Percentiles rank a stretch among this genome's conserved stretches.
These are phyloP conservation scores for Drosophila helvetica DNA, from an alignment of 2,888 invertebrate genomes.

Conservation along the genomic window DNA sequence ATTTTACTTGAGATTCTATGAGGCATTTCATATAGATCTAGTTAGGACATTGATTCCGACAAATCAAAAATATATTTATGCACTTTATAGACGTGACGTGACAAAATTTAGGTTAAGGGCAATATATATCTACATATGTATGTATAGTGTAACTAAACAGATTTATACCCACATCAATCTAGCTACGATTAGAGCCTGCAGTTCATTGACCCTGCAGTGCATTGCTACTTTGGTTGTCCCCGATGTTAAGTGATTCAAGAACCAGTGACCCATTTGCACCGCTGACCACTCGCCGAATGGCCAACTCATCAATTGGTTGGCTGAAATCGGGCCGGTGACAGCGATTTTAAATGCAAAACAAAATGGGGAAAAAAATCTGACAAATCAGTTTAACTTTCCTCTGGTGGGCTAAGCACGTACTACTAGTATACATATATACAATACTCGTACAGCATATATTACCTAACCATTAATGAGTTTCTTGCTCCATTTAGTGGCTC, in stretches of 20 bases:
- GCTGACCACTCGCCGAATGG: conserved; percentile 28
- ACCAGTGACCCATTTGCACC: conserved; percentile 29
- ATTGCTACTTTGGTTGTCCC: conserved; percentile 32
- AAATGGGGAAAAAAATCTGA: conserved; percentile 7
- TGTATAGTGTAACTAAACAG: no score
- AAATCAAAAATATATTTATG: no score
- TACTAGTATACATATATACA: neutral
- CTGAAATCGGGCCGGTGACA: conserved; percentile 28
- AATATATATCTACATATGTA: no score
- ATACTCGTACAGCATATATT: conserved; percentile 34
- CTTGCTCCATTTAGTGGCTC: conserved; percentile 69
- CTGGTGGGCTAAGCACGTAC: neutral
- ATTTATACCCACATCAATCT: no score
- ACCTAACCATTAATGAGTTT: conserved; percentile 74
- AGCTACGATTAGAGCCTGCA: neutral
- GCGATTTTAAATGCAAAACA: conserved; percentile 33
- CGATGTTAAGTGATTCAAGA: conserved; percentile 50
- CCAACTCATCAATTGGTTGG: conserved; percentile 45
- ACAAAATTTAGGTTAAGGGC: no score
- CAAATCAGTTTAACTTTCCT: conserved; percentile 49
- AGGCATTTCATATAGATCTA: no score
- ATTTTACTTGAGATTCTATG: no score
- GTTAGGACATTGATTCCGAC: no score
- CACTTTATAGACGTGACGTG: no score
- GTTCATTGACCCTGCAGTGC: conserved; percentile 27